Conservation (phyloP, 2,113 vertebrate genomes). For the Brachypteracias leptosomus region DNA sequence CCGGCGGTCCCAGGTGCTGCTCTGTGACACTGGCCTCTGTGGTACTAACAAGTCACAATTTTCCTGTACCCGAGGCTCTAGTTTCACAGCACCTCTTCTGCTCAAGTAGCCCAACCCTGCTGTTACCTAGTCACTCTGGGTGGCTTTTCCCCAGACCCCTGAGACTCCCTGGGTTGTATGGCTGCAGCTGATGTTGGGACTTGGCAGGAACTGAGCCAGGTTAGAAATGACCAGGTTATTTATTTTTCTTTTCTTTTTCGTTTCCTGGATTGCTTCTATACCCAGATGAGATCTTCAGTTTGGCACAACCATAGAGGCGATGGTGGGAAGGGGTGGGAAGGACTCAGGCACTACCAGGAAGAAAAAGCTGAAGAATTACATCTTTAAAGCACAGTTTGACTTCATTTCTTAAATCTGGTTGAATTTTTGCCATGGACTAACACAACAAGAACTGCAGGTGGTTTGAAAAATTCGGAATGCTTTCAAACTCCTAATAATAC, state of each 20-base stretch:
- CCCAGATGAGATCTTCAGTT: not conserved
- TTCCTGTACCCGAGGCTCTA: not conserved
- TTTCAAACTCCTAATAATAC: not conserved
- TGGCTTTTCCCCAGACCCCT: not conserved
- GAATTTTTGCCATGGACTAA: not conserved
- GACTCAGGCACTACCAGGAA: not conserved
- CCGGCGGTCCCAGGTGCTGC: not conserved
- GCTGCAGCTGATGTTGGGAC: rapidly evolving
- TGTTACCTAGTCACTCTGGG: rapidly evolving
- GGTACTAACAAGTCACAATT: not conserved
- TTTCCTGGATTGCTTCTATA: not conserved
- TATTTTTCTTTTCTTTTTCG: not conserved
- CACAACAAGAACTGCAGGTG: not conserved
- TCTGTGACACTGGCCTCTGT: not conserved
- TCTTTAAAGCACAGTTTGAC: not conserved
- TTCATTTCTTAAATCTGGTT: not conserved
- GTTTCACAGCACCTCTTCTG: not conserved
- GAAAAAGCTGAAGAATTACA: not conserved
- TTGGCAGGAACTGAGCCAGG: not conserved
- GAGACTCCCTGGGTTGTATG: not conserved
- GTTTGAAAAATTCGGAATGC: not conserved
- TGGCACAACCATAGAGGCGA: not conserved
- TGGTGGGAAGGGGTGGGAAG: not conserved
- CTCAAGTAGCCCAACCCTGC: not conserved
- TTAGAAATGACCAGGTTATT: not conserved